Evolutionary conservation across 2,888 invertebrate genomes (phyloP), one percentile per base, ranked within the genome.

Genomic region (Esperia sulphurella): DNA sequence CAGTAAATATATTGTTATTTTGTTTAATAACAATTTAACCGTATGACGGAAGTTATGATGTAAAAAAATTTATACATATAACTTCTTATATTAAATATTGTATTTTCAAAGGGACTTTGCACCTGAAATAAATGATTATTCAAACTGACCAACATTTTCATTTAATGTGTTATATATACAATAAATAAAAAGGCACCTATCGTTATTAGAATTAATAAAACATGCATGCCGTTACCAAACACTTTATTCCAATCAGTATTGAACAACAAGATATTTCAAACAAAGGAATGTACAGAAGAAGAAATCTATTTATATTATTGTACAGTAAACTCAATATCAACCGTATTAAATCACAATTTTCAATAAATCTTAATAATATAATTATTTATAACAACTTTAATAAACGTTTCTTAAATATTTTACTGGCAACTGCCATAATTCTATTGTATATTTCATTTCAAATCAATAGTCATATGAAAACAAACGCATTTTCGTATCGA

Each of bases 311-410:
- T n/a, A 29, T 8, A 29, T 4, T 21, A 12, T 12, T 30, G 29
- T 29, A 41, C 41, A 41, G n/a, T 41, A 41, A 41, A 28, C 41
- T 13, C 14, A 21, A 14, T 39, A 39, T 39, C 39, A 39, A 39
- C 39, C 14, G 14, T 41, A 8, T 3, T 41, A 41, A 41, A 41
- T 41, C 30, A 41, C 30, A 41, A 8, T 14, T 39, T 12, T 30
- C 29, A 41, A 41, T 41, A 41, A 30, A 41, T 41, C 29, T 41
- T 29, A 41, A 30, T 41, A 30, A 30, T 29, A 41, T 28, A 28
- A 41, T 28, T n/a, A 41, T 41, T 41, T n/a, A n/a, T 35, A 35
- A 40, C 40, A 40, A 40, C 14, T 41, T 30, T 12, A 39, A 30
- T 30, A 41, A 30, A 9, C 41, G 30, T 30, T 41, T 41, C 30